Evolutionary conservation across 2,797 vertebrate genomes (phyloP).

Genomic region (Moxostoma hubbsi): DNA sequence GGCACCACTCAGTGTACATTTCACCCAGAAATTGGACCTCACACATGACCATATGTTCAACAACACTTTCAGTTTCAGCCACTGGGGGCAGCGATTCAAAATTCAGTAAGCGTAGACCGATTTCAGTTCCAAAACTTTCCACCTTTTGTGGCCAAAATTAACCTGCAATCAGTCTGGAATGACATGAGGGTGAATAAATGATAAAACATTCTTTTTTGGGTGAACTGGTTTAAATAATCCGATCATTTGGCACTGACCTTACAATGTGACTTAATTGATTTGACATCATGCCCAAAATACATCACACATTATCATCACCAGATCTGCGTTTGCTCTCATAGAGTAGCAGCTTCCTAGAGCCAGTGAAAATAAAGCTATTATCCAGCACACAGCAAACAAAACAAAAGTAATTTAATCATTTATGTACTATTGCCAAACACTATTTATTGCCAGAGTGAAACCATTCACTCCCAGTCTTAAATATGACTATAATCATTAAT

Average conservation of each 20-base stretch:
- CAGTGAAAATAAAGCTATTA: constrained; percentile 34
- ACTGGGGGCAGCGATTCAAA: no score
- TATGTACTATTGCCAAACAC: constrained; percentile 49
- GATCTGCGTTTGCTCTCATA: constrained; percentile 31
- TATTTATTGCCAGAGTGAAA: constrained; percentile 46
- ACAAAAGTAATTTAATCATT: constrained; percentile 58
- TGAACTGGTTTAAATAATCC: no score
- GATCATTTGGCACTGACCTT: constrained; percentile 31
- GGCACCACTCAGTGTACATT: no score
- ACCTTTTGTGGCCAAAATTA: no score
- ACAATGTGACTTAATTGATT: constrained; percentile 50
- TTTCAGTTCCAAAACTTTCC: no score
- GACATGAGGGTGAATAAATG: constrained; percentile 21
- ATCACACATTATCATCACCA: constrained; percentile 56
- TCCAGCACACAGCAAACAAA: constrained; percentile 37
- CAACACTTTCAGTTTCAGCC: no score
- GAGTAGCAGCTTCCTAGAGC: constrained; percentile 15
- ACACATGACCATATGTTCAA: no score
- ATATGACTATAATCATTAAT: constrained; percentile 9
- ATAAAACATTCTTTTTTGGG: constrained; percentile 51
- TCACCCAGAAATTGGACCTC: no score
- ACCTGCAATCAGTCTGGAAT: neutral
- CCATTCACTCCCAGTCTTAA: constrained; percentile 29
- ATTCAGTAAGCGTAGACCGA: no score
- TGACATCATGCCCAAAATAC: constrained; percentile 55